Evolutionary conservation across 1,140 invertebrate species (phyloP).

Genomic region (Halyomorpha halys): DNA sequence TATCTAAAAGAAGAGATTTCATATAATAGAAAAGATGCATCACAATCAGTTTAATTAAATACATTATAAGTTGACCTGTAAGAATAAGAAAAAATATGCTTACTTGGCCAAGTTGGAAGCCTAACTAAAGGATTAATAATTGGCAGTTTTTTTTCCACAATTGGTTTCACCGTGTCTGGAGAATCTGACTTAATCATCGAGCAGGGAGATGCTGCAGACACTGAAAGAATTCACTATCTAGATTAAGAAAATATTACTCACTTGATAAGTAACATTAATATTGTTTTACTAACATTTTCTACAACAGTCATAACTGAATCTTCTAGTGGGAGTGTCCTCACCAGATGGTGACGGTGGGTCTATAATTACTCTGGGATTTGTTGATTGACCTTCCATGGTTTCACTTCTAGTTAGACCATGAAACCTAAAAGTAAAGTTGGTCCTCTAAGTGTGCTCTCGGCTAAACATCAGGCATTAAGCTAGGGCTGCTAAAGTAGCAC

Average conservation of each 20-base stretch:
- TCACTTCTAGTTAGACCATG: constrained; percentile 28
- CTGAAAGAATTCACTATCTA: constrained; percentile 25
- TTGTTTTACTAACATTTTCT: constrained; percentile 28
- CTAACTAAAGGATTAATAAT: constrained; percentile 83
- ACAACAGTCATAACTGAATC: constrained; percentile 33
- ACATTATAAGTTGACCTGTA: too few species aligned
- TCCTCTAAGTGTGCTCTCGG: constrained; percentile 10
- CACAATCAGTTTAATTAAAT: background rate
- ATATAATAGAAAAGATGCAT: background rate
- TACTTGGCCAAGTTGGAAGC: constrained; percentile 78
- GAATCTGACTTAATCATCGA: constrained; percentile 32
- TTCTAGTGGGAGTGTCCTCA: constrained; percentile 32
- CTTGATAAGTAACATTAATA: background rate
- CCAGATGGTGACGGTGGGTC: constrained; percentile 54
- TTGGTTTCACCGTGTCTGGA: constrained; percentile 26
- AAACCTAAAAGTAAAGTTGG: constrained; percentile 23
- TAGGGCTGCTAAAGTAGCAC: too few species aligned
- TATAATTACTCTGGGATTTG: constrained; percentile 43
- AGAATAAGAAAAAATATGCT: constrained; percentile 35
- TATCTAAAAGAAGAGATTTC: constrained; percentile 38
- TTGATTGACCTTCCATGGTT: constrained; percentile 24
- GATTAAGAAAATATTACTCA: background rate
- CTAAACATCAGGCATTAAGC: too few species aligned
- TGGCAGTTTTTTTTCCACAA: constrained; percentile 59
- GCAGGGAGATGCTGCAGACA: constrained; percentile 35